Evolutionary conservation across 2,797 vertebrate species (phyloP).

Genomic region (Nannoperca australis): DNA sequence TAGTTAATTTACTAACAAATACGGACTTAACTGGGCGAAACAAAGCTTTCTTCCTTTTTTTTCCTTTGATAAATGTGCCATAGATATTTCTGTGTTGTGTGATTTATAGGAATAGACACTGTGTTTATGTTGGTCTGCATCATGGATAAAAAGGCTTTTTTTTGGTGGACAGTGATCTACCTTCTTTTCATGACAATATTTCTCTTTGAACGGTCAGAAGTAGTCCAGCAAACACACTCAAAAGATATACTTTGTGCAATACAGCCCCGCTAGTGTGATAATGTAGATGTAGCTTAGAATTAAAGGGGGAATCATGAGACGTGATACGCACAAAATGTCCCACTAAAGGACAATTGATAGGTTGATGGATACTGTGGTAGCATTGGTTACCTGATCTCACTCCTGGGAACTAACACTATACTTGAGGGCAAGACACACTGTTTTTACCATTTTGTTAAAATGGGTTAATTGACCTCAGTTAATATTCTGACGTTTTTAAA

Average conservation of each 20-base stretch:
- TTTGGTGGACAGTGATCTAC: slow-evolving; percentile 23
- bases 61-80: slow-evolving; percentile 70
- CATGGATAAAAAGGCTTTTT: slow-evolving; percentile 37
- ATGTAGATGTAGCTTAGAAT: slow-evolving; percentile 14
- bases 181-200: slow-evolving; percentile 27
- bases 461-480: neutral
- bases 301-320: slow-evolving; percentile 6
- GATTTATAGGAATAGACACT: slow-evolving; percentile 25
- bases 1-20: slow-evolving; percentile 44
- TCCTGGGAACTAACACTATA: slow-evolving; percentile 21
- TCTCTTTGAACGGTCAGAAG: slow-evolving; percentile 30
- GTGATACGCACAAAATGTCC: slow-evolving; percentile 20
- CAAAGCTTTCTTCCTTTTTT: slow-evolving; percentile 37
- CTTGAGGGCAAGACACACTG: neutral
- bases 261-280: neutral
- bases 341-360: neutral
- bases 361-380: slow-evolving; percentile 7
- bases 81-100: slow-evolving; percentile 48
- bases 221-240: slow-evolving; percentile 12
- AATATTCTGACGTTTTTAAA: neutral
- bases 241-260: slow-evolving; percentile 11
- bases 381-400: neutral
- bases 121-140: slow-evolving; percentile 41
- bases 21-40: slow-evolving; percentile 52
- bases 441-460: neutral